phyloP scores from a whole-genome alignment of 2,797 vertebrate species.

The Lemur catta region DNA sequence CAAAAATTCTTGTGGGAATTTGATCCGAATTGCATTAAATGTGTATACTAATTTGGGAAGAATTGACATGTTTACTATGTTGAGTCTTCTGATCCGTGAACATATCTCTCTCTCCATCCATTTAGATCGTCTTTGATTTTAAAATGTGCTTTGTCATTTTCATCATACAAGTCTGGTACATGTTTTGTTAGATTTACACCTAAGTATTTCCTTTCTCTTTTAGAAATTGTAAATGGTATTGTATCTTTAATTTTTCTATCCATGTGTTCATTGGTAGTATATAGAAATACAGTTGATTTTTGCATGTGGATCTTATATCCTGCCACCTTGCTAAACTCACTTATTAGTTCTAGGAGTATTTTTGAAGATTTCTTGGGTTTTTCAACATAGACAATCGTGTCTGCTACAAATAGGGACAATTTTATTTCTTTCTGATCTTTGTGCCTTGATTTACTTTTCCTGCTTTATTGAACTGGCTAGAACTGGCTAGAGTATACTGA shows the following conservation, averaged over 20 bases:
- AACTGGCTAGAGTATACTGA: background rate
- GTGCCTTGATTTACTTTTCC: background rate
- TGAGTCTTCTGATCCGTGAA: background rate
- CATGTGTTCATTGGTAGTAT: background rate
- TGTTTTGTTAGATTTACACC: background rate
- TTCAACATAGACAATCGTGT: background rate
- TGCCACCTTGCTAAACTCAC: background rate
- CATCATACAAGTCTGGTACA: background rate
- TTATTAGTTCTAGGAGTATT: background rate
- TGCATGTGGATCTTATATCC: background rate
- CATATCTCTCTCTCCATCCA: background rate
- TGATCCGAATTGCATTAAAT: background rate
- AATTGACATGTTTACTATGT: background rate
- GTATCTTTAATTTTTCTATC: background rate
- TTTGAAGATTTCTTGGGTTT: background rate
- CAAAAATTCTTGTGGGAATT: background rate
- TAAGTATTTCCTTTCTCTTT: conserved; percentile 10
- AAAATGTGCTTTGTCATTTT: background rate
- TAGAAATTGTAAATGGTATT: background rate
- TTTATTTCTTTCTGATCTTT: background rate
- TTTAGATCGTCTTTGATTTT: background rate
- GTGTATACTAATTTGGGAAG: background rate
- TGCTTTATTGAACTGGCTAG: background rate
- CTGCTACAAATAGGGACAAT: background rate
- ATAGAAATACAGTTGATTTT: conserved; percentile 1